Percentiles rank a stretch among this genome's conserved stretches.
phyloP scores from a whole-genome alignment of 2,113 vertebrate species.

The Nesoenas mayeri region DNA sequence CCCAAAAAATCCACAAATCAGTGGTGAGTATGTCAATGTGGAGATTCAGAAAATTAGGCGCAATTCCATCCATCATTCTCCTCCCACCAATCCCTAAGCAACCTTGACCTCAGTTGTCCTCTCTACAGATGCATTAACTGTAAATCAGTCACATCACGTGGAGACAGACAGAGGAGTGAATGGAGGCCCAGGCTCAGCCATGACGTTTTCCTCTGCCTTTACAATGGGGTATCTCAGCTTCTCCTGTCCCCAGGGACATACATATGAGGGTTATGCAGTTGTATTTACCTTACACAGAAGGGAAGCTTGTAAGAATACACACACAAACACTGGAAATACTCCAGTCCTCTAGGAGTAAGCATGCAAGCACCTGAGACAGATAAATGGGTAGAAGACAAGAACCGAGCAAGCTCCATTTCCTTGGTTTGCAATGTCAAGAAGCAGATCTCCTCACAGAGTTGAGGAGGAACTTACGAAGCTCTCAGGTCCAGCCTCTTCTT shows the following conservation, averaged over 20 bases:
- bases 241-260: neutral
- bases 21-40: neutral
- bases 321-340: neutral
- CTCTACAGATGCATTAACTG: neutral
- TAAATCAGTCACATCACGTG: neutral
- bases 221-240: neutral
- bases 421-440: neutral
- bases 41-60: neutral
- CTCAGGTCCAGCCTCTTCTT: neutral
- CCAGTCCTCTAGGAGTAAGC: neutral
- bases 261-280: neutral
- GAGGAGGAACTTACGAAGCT: neutral
- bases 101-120: neutral
- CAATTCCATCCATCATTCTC: neutral
- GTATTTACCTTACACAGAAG: accelerated
- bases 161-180: neutral
- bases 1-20: neutral
- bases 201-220: neutral
- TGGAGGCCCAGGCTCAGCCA: neutral
- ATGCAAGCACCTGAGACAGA: neutral
- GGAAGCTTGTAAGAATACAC: neutral
- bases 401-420: neutral
- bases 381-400: neutral
- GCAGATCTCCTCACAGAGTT: neutral
- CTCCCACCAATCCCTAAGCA: neutral